phyloP scores from a whole-genome alignment of 1,140 invertebrate genomes.

The Panagrolaimus sp. region DNA sequence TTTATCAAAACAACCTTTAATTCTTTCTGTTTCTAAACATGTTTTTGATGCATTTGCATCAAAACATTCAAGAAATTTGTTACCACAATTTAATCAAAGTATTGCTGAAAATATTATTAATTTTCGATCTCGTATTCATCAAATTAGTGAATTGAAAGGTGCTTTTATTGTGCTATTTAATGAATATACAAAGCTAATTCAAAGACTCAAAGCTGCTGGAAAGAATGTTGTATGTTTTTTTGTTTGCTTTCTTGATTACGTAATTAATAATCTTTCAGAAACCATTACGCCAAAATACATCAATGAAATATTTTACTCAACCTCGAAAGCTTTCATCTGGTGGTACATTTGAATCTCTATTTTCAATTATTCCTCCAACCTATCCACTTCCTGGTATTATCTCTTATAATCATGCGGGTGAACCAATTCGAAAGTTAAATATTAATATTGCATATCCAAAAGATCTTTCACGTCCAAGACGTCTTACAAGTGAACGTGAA shows the following conservation, averaged over 20 bases:
- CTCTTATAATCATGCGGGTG: background rate
- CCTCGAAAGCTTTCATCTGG: background rate
- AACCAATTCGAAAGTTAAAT: background rate
- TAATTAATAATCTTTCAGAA: background rate
- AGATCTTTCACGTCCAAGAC: background rate
- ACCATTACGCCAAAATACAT: background rate
- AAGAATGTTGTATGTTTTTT: no score
- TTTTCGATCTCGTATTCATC: background rate
- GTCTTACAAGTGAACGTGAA: background rate
- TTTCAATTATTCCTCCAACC: background rate
- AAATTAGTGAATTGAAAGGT: conserved; percentile 1
- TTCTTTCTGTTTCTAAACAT: background rate
- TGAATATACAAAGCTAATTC: background rate
- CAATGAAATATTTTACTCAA: background rate
- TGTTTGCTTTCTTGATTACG: no score
- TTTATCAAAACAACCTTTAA: background rate
- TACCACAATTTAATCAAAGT: background rate
- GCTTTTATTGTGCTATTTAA: background rate
- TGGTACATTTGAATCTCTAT: background rate
- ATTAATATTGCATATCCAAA: background rate
- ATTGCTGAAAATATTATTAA: background rate
- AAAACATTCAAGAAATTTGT: background rate
- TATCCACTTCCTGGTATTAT: background rate
- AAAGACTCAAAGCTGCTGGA: background rate
- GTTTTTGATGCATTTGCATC: background rate